Base-by-base conservation (phyloP, 2,888 invertebrate species). In the Microchrysa polita region DNA sequence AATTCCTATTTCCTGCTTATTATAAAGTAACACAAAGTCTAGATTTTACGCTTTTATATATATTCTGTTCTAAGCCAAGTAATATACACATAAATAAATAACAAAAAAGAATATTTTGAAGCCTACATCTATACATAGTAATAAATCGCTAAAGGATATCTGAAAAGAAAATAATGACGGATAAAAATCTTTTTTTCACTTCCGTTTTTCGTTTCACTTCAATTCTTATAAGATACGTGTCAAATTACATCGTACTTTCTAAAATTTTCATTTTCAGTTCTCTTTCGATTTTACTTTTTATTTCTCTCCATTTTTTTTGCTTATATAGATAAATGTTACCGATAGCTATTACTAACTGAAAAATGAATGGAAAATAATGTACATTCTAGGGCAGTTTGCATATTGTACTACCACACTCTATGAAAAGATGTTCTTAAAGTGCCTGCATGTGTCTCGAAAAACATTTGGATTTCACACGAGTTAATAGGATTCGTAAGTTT, bases 21-120 rank as follows among this genome's bases (percentile, higher is more conserved):
- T 48, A 65, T 40, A 57, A 67, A 65, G 53, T 53, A 69, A 69
- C 57, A 69, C 55, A 67, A 69, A 69, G 55, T 44, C 44, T 65
- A 69, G 27, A 5, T 34, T 34, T 5, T 34, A 2, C 27, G 2
- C 7, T 34, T 34, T n/a, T n/a, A n/a, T n/a, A n/a, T 20, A 67
- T 69, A 52, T 27, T 53, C 53, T 69, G 23, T 23, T 67, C 27
- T 53, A 67, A 69, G 55, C 55, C 69, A 69, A 69, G 55, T 34
- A 2, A 69, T 40, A 10, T 55, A 67, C 42, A 67, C 67, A 67
- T 67, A 69, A 69, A 69, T 69, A 69, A 69, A 69, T 69, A 69
- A 69, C 69, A 69, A 55, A 69, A 69, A 55, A 16, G 53, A 23
- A 23, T n/a, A n/a, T 34, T 40, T 14, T 60, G 53, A 34, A 55